Conservation (phyloP, 2,797 vertebrate species). For the Enteromius trimaculatus region DNA sequence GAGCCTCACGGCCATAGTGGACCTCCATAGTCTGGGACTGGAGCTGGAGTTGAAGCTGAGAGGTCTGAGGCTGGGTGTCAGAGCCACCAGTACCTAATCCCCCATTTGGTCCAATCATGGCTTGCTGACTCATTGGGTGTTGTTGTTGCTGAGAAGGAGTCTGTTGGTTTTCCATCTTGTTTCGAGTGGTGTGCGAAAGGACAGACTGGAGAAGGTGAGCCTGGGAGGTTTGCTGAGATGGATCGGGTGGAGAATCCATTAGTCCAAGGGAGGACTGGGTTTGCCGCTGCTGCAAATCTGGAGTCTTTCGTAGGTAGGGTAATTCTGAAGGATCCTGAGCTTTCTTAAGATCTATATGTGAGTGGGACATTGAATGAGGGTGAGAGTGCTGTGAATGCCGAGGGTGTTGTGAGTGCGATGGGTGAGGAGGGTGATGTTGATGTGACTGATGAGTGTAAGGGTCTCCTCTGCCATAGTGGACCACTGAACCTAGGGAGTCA, state of each 20-base stretch:
- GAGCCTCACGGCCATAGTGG: slow-evolving; percentile 73
- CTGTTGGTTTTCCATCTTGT: slow-evolving; percentile 75
- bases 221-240: slow-evolving; percentile 68
- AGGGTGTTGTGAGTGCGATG: slow-evolving; percentile 73
- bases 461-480: slow-evolving; percentile 73
- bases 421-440: slow-evolving; percentile 65
- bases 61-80: slow-evolving; percentile 73
- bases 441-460: slow-evolving; percentile 71
- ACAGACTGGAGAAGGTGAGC: slow-evolving; percentile 85
- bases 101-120: slow-evolving; percentile 68
- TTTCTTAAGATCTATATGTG: slow-evolving; percentile 83
- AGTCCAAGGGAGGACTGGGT: slow-evolving; percentile 77
- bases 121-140: slow-evolving; percentile 72
- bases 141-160: slow-evolving; percentile 64
- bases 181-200: slow-evolving; percentile 81
- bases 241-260: slow-evolving; percentile 81
- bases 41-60: slow-evolving; percentile 82
- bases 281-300: slow-evolving; percentile 74
- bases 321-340: slow-evolving; percentile 76
- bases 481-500: slow-evolving; percentile 72
- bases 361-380: slow-evolving; percentile 71
- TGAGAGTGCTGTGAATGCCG: slow-evolving; percentile 72
- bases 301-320: slow-evolving; percentile 76
- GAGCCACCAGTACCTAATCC: slow-evolving; percentile 59
- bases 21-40: slow-evolving; percentile 80